A percentile compares a stretch with the other conserved stretches of the same genome.
Evolutionary conservation across 2,888 invertebrate species (phyloP).

Genomic region (Actias luna): DNA sequence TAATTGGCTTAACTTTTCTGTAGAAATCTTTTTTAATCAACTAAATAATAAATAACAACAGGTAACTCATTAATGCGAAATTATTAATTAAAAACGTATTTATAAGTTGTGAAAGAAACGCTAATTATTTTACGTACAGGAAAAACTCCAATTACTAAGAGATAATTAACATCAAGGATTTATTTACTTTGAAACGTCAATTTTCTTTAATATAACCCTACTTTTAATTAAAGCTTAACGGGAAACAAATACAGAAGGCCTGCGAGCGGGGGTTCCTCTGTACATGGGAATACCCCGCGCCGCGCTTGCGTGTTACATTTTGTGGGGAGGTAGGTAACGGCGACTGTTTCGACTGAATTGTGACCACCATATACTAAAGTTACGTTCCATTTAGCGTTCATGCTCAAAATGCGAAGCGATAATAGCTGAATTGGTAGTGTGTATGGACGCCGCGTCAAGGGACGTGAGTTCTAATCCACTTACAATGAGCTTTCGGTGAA

Average conservation of each 20-base stretch:
- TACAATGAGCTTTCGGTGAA: too few species aligned
- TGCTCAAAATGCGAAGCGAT: too few species aligned
- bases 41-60: constrained; percentile 21
- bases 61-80: constrained; percentile 36
- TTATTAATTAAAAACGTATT: constrained; percentile 46
- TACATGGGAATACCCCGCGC: background rate
- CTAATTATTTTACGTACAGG: constrained; percentile 68
- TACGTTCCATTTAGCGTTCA: too few species aligned
- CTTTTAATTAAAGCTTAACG: constrained; percentile 80
- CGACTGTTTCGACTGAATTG: too few species aligned
- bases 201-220: constrained; percentile 79
- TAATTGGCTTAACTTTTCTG: background rate
- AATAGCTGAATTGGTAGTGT: too few species aligned
- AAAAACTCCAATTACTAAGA: constrained; percentile 78
- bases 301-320: constrained; percentile 18
- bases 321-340: too few species aligned
- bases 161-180: constrained; percentile 79
- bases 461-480: too few species aligned
- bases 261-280: constrained; percentile 39
- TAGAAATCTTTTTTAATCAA: background rate
- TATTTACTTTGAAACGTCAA: constrained; percentile 79
- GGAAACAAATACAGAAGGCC: constrained; percentile 75
- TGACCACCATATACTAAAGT: too few species aligned
- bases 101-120: constrained; percentile 40
- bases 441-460: too few species aligned